Percentiles rank a stretch among this genome's conserved stretches.
phyloP scores from a whole-genome alignment of 2,113 vertebrate genomes.

The Channa argus region DNA sequence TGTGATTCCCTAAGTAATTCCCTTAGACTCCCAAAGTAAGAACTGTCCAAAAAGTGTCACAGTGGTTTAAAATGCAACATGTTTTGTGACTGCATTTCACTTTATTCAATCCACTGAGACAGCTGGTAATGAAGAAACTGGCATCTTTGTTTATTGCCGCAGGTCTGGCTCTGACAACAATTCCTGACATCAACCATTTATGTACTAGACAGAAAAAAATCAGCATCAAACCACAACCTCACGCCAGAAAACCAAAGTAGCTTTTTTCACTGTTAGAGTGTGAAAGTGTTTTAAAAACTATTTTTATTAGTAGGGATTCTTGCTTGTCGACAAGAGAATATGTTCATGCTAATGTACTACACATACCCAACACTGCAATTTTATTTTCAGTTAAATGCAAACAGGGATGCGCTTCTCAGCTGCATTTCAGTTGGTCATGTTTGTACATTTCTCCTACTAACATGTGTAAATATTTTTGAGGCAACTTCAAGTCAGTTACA shows the following conservation, averaged over 20 bases:
- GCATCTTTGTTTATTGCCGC: constrained; percentile 46
- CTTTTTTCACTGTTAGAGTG: constrained; percentile 6
- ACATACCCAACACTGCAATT: not conserved
- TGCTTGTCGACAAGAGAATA: constrained; percentile 4
- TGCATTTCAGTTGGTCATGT: not conserved
- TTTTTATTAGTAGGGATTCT: constrained; percentile 7
- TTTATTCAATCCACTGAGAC: constrained; percentile 44
- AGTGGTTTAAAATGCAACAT: constrained; percentile 23
- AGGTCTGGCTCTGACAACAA: constrained; percentile 45
- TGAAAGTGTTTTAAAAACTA: constrained; percentile 18
- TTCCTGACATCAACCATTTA: constrained; percentile 40
- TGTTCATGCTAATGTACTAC: not conserved
- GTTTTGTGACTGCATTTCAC: constrained; percentile 34
- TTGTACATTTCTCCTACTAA: constrained; percentile 3
- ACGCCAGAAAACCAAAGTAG: constrained; percentile 30
- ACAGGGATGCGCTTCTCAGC: not conserved
- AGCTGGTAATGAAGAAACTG: constrained; percentile 50
- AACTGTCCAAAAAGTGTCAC: constrained; percentile 22
- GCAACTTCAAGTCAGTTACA: constrained; percentile 17
- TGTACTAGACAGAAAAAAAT: constrained; percentile 17
- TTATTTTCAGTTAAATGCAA: not conserved
- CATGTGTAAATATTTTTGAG: constrained; percentile 2
- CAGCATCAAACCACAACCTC: constrained; percentile 22
- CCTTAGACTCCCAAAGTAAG: not conserved
- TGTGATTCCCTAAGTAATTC: not conserved